Percentiles rank a stretch among this genome's conserved stretches.
Conservation (phyloP, 2,797 vertebrate genomes). For the Acridotheres tristis region DNA sequence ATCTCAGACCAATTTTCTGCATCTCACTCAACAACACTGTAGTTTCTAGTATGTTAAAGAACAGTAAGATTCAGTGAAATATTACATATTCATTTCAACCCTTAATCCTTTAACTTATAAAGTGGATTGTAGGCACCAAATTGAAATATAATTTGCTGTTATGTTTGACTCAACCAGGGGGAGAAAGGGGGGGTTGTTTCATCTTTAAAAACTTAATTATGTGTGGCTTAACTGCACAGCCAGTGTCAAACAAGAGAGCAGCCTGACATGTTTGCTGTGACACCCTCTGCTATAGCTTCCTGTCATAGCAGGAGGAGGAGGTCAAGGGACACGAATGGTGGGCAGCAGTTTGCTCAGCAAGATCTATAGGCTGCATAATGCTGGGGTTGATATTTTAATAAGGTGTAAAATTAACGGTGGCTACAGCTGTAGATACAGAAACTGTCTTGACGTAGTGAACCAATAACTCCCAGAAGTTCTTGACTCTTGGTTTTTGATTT, state of each 20-base stretch:
- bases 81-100: neutral
- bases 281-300: neutral
- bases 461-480: neutral
- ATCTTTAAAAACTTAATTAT: neutral
- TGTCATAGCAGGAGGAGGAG: neutral
- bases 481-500: neutral
- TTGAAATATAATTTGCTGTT: neutral
- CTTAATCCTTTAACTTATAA: neutral
- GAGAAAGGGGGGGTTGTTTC: fast-evolving
- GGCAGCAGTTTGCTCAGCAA: neutral
- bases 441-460: neutral
- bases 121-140: neutral
- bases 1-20: neutral
- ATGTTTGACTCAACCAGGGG: neutral
- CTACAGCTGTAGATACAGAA: neutral
- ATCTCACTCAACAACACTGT: neutral
- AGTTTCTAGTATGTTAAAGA: neutral
- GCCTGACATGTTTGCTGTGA: fast-evolving
- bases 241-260: neutral
- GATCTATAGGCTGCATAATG: neutral
- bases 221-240: neutral
- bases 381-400: neutral
- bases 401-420: neutral
- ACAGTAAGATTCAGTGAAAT: fast-evolving
- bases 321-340: neutral